Evolutionary conservation across 2,797 vertebrate genomes (phyloP).

Genomic region (Euthynnus affinis): DNA sequence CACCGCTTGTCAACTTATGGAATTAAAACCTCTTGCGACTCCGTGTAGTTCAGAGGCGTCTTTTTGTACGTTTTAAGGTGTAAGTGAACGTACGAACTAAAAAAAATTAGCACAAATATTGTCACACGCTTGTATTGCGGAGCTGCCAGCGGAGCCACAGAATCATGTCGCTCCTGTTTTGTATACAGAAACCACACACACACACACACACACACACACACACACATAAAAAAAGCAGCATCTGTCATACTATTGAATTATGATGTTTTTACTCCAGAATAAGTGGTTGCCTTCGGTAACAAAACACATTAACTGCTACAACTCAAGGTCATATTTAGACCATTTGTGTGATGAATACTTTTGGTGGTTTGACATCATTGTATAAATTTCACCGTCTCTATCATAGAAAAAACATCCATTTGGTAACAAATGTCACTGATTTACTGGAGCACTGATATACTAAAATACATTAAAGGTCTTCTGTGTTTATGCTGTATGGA

Average conservation of each 20-base stretch:
- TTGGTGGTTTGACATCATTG: slow-evolving; percentile 42
- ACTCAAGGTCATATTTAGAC: slow-evolving; percentile 47
- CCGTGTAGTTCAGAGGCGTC: too few relatives aligned
- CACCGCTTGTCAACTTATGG: too few relatives aligned
- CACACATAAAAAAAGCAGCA: slow-evolving; percentile 7
- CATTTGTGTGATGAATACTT: slow-evolving; percentile 64
- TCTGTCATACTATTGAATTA: slow-evolving; percentile 32
- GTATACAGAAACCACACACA: not conserved
- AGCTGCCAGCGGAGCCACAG: too few relatives aligned
- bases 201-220: not conserved
- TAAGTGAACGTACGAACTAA: too few relatives aligned
- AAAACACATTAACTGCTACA: slow-evolving; percentile 62
- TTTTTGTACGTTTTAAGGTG: too few relatives aligned
- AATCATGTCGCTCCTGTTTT: slow-evolving; percentile 5
- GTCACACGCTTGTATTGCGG: too few relatives aligned
- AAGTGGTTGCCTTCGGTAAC: slow-evolving; percentile 54
- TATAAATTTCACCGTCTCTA: slow-evolving; percentile 45
- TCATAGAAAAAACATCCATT: slow-evolving; percentile 63
- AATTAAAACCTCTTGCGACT: too few relatives aligned
- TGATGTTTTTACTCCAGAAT: slow-evolving; percentile 48
- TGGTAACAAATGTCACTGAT: slow-evolving; percentile 35
- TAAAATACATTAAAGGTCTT: slow-evolving; percentile 57
- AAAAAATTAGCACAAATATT: too few relatives aligned
- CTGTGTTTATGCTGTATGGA: slow-evolving; percentile 65
- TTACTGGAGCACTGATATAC: slow-evolving; percentile 30